Percentiles rank a stretch among this genome's conserved stretches.
phyloP scores from a whole-genome alignment of 2,888 invertebrate species.

The Andrena hattorfiana region DNA sequence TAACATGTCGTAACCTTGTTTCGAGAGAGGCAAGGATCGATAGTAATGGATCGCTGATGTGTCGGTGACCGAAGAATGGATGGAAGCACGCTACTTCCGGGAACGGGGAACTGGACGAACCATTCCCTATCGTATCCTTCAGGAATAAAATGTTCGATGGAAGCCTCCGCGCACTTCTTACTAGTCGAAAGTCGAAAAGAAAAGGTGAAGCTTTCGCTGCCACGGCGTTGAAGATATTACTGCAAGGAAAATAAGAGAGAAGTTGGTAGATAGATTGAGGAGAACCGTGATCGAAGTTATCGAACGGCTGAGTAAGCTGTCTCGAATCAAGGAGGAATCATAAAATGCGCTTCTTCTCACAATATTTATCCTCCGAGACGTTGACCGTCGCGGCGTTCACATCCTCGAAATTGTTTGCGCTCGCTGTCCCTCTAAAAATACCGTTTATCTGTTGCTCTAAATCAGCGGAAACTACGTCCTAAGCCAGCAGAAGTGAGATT shows the following conservation, averaged over 20 bases:
- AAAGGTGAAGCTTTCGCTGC: constrained; percentile 60
- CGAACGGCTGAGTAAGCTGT: not conserved
- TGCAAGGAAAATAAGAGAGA: not conserved
- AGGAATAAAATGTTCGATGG: constrained; percentile 46
- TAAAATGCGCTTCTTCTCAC: not conserved
- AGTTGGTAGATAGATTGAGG: not conserved
- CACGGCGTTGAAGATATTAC: not conserved
- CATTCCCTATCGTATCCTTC: constrained; percentile 19
- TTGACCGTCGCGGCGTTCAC: not conserved
- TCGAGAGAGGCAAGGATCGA: constrained; percentile 59
- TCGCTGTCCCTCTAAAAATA: constrained; percentile 18
- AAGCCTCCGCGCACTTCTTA: constrained; percentile 28
- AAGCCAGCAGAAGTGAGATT: constrained; percentile 29
- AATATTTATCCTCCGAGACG: not conserved
- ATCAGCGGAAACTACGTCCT: constrained; percentile 26
- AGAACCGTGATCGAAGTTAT: not conserved
- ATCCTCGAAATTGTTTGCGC: constrained; percentile 9
- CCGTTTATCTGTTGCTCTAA: constrained; percentile 49
- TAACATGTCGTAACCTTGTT: constrained; percentile 62
- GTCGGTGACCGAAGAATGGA: constrained; percentile 70
- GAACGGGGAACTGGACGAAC: constrained; percentile 38
- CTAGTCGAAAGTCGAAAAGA: constrained; percentile 34
- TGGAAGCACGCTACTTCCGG: constrained; percentile 61
- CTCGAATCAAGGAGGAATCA: not conserved
- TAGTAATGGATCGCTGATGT: constrained; percentile 67